Percentiles rank a stretch among this genome's conserved stretches.
These are phyloP conservation scores for Hormaphis cornu DNA, from an alignment of 1,140 invertebrate genomes.

Conservation along the genomic window DNA sequence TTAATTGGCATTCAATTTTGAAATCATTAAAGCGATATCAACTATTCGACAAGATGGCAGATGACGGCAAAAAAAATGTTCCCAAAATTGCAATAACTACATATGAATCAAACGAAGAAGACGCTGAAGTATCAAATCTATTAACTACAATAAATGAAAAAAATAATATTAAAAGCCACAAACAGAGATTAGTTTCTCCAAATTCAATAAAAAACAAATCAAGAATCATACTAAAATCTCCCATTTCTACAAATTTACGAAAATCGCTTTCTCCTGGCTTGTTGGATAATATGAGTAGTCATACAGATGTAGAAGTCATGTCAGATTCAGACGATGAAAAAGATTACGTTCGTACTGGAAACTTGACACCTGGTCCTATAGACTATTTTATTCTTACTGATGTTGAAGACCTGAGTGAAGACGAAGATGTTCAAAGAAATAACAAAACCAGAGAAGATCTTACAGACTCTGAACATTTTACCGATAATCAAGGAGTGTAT, in stretches of 20 bases:
- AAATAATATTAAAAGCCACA: neutral
- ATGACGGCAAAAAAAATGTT: neutral
- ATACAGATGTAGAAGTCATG: conserved; percentile 9
- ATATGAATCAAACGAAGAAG: conserved; percentile 15
- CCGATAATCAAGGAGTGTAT: neutral
- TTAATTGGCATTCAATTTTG: neutral
- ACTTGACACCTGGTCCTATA: neutral
- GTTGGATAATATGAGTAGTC: neutral
- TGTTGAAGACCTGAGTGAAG: conserved; percentile 23
- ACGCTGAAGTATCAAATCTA: neutral
- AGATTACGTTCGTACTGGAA: neutral
- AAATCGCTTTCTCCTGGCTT: neutral
- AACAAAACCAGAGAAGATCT: neutral
- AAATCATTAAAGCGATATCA: neutral
- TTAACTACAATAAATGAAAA: neutral
- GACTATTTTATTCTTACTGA: conserved; percentile 16
- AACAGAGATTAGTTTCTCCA: neutral
- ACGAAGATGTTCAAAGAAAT: neutral
- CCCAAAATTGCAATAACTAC: conserved; percentile 15
- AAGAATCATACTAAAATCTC: conserved; percentile 15
- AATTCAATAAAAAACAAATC: neutral
- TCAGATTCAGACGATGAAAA: conserved; percentile 28
- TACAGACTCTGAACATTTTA: conserved; percentile 10
- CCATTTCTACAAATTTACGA: neutral
- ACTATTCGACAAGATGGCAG: neutral